Evolutionary conservation across 2,888 invertebrate genomes (phyloP).

Genomic region (Rhimphoctona megacephalus): DNA sequence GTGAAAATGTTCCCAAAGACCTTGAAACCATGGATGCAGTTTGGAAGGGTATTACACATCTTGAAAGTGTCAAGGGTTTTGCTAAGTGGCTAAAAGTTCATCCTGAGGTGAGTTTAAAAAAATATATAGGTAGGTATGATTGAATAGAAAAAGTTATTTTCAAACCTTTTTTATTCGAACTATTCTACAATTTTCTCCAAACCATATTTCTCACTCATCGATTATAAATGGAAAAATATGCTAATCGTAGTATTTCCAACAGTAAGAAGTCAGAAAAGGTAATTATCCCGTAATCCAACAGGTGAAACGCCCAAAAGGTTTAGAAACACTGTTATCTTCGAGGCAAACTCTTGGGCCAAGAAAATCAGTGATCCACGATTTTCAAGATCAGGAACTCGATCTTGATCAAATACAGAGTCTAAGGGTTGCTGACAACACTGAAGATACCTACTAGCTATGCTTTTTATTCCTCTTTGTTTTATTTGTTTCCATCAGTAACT

Average conservation of each 20-base stretch:
- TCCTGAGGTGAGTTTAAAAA: constrained; percentile 70
- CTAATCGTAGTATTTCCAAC: neutral
- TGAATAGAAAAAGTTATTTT: neutral
- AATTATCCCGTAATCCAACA: constrained; percentile 33
- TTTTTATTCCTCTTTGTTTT: neutral
- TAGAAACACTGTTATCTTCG: constrained; percentile 54
- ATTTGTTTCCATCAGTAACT: constrained; percentile 9
- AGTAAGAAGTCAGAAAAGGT: neutral
- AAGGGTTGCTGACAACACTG: constrained; percentile 66
- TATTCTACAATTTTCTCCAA: neutral
- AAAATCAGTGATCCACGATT: constrained; percentile 65
- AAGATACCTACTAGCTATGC: constrained; percentile 16
- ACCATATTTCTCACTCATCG: neutral
- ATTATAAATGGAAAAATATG: neutral
- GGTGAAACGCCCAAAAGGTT: constrained; percentile 63
- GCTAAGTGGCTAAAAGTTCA: constrained; percentile 75
- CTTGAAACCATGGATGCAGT: constrained; percentile 88
- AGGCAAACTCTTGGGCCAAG: constrained; percentile 52
- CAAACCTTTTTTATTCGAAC: neutral
- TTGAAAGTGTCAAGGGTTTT: constrained; percentile 82
- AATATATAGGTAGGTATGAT: neutral
- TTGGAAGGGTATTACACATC: constrained; percentile 88
- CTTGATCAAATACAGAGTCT: constrained; percentile 71
- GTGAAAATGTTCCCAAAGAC: constrained; percentile 86
- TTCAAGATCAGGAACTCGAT: constrained; percentile 69